These are phyloP conservation scores for Rachycentron canadum DNA, from an alignment of 2,797 vertebrate species.

Conservation along the genomic window DNA sequence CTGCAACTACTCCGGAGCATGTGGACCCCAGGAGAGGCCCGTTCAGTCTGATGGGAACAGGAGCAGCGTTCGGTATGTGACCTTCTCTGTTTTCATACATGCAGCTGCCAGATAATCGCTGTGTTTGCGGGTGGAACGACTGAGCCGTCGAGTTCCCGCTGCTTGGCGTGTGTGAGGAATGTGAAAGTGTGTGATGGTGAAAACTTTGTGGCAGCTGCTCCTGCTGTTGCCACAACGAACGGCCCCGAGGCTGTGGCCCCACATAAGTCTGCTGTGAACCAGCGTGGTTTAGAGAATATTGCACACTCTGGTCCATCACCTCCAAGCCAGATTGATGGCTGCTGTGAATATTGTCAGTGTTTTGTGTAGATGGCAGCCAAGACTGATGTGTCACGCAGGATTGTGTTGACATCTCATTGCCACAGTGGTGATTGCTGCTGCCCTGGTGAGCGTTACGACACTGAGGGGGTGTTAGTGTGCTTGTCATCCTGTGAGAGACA, in stretches of 20 bases:
- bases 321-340: not conserved
- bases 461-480: not conserved
- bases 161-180: conserved; percentile 26
- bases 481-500: not conserved
- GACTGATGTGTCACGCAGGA: conserved; percentile 12
- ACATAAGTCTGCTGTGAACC: conserved; percentile 8
- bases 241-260: conserved; percentile 8
- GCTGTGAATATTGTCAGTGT: conserved; percentile 7
- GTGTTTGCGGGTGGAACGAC: conserved; percentile 10
- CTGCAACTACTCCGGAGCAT: not conserved
- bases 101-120: conserved; percentile 54
- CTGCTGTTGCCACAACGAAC: conserved; percentile 25
- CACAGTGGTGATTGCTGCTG: conserved; percentile 2
- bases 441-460: conserved; percentile 15
- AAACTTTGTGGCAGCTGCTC: conserved; percentile 43
- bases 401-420: conserved; percentile 24
- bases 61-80: not conserved
- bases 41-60: conserved; percentile 10
- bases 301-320: conserved; percentile 1
- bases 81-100: conserved; percentile 55
- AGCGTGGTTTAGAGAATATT: not conserved
- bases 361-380: conserved; percentile 29
- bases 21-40: conserved; percentile 7
- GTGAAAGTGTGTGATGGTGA: conserved; percentile 17
- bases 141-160: conserved; percentile 9